Conservation (phyloP, 2,113 vertebrate species). For the Xenopus tropicalis region DNA sequence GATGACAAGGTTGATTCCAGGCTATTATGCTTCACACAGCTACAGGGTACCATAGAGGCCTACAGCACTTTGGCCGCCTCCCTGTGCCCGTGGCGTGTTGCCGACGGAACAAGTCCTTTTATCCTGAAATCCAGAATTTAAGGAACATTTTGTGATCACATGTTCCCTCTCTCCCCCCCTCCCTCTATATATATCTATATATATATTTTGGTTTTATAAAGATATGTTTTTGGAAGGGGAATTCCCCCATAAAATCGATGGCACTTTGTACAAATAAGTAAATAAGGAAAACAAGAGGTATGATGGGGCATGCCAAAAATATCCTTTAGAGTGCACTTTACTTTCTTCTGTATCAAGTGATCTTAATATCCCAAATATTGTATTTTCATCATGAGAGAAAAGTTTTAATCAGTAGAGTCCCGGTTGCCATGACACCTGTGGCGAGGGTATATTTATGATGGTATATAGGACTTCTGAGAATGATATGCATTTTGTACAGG, state of each 20-base stretch:
- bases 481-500: conserved; percentile 34
- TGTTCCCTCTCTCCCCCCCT: neutral
- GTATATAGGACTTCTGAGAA: conserved; percentile 12
- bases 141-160: neutral
- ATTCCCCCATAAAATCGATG: conserved; percentile 4
- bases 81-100: neutral
- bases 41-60: neutral
- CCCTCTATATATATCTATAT: neutral
- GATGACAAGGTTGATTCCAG: conserved; percentile 12
- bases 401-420: conserved; percentile 15
- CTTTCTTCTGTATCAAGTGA: conserved; percentile 35
- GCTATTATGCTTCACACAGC: neutral
- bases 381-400: conserved; percentile 15
- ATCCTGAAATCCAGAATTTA: neutral
- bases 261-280: conserved; percentile 22
- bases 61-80: neutral
- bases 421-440: conserved; percentile 24
- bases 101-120: neutral
- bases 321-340: conserved; percentile 42
- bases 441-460: conserved; percentile 3
- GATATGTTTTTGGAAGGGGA: neutral
- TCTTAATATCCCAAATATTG: conserved; percentile 28
- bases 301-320: conserved; percentile 43
- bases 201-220: neutral
- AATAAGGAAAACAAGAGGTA: conserved; percentile 15